Evolutionary conservation across 2,113 vertebrate genomes (phyloP), one percentile per base, ranked within the genome.

Genomic region (Isichthys henryi): DNA sequence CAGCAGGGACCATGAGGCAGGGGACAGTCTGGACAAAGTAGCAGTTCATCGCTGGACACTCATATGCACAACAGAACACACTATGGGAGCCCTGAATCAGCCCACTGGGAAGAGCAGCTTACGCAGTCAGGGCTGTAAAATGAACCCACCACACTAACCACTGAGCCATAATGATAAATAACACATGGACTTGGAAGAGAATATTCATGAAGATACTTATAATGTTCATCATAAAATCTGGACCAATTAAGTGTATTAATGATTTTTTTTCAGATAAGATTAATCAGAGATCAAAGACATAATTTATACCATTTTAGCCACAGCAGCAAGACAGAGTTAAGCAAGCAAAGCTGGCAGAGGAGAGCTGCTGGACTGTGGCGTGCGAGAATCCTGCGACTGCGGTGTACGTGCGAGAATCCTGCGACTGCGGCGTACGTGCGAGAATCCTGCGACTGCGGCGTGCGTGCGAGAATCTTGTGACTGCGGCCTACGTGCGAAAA

Each of bases 201-300:
- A 80, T 80, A 80, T 80, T 80, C 35, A 80, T 80, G 74, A 80
- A 80, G 74, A 80, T 80, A 43, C 74, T 80, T 80, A 43, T 80
- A 80, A 80, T 80, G 17, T 43, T 80, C 74, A 80, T 80, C 39
- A 39, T 80, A 80, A 80, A 80, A 80, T 80, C 74, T 80, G 35
- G 35, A 80, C 74, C 35, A 80, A 80, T 80, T 80, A 80, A 35
- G 35, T 39, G 74, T 80, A 80, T 80, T 80, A 80, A 80, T 43
- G 74, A 39, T 3, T 35, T 80, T 77, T 35, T 80, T 39, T 43
- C 74, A 80, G 74, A 80, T 80, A 13, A 80, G 4, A 80, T 43
- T 80, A 43, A 43, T 43, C 74, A 80, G 31, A 43, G 74, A 80
- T 80, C 62, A 70, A 70, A 31, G 62, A 70, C 62, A 66, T 66